phyloP scores from a whole-genome alignment of 2,113 vertebrate genomes.

The Verasper variegatus region DNA sequence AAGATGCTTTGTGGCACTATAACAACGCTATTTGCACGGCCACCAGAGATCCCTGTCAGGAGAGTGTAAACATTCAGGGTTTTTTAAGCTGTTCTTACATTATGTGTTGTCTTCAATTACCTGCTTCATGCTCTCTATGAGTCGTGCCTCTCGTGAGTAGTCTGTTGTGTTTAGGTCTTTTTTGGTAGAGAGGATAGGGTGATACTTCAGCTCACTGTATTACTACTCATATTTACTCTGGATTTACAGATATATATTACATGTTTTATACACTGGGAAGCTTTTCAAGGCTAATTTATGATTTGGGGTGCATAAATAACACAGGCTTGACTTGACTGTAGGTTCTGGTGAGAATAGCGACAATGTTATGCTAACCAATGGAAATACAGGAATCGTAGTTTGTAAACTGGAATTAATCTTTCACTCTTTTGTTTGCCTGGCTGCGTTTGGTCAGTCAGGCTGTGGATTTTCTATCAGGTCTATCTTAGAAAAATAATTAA shows the following conservation, averaged over 20 bases:
- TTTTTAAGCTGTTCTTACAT: slow-evolving; percentile 14
- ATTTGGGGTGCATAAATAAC: background rate
- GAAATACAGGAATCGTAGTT: background rate
- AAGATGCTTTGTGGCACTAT: background rate
- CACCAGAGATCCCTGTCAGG: slow-evolving; percentile 21
- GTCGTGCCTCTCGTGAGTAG: background rate
- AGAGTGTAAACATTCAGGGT: slow-evolving; percentile 1
- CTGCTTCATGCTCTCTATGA: slow-evolving; percentile 12
- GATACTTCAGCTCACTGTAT: too few relatives aligned
- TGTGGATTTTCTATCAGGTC: background rate
- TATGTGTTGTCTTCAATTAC: slow-evolving; percentile 25
- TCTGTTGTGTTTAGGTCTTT: background rate
- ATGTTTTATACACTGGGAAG: too few relatives aligned
- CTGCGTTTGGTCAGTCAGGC: background rate
- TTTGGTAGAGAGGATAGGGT: too few relatives aligned
- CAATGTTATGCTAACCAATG: background rate
- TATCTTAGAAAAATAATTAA: background rate
- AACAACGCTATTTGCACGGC: background rate
- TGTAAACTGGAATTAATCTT: background rate
- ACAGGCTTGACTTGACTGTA: background rate
- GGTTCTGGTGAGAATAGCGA: background rate
- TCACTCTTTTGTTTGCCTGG: background rate
- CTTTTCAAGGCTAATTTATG: background rate
- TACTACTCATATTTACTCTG: background rate
- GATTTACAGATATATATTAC: background rate